A percentile compares a stretch with the other conserved stretches of the same genome.
Conservation (phyloP, 2,113 vertebrate species). For the Leptobrachium leishanense region DNA sequence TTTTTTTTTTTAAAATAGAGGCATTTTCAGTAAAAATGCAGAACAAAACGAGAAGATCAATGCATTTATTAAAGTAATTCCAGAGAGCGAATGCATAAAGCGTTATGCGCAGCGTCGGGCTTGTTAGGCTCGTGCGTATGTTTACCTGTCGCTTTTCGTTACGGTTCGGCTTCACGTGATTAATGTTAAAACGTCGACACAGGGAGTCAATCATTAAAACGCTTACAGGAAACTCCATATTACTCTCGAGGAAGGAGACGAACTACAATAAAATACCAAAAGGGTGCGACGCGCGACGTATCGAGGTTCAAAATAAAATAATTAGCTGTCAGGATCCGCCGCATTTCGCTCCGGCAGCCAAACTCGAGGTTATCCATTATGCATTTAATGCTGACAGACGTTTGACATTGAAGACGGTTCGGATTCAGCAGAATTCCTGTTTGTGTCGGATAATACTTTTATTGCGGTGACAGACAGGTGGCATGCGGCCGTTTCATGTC, state of each 20-base stretch:
- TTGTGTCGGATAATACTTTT: background rate
- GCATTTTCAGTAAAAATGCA: too few species aligned
- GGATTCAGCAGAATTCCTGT: background rate
- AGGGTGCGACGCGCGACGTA: background rate
- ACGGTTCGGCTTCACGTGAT: too few species aligned
- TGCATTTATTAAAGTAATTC: too few species aligned
- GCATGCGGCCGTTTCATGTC: background rate
- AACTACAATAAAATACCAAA: background rate
- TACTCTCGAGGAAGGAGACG: background rate
- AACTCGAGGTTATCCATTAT: constrained; percentile 9
- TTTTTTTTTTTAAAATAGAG: too few species aligned
- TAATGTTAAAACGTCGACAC: too few species aligned
- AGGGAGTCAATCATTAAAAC: too few species aligned
- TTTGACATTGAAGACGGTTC: background rate
- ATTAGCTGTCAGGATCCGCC: constrained; percentile 5
- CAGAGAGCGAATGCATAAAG: too few species aligned
- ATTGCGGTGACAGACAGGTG: background rate
- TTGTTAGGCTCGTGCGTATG: too few species aligned
- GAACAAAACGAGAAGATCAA: too few species aligned
- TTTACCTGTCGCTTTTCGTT: too few species aligned
- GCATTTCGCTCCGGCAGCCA: background rate
- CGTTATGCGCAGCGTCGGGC: too few species aligned
- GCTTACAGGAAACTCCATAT: background rate
- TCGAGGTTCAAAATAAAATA: background rate
- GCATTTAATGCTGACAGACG: background rate